These are phyloP conservation scores for Cantharis rufa DNA, from an alignment of 2,888 invertebrate genomes.

Conservation along the genomic window DNA sequence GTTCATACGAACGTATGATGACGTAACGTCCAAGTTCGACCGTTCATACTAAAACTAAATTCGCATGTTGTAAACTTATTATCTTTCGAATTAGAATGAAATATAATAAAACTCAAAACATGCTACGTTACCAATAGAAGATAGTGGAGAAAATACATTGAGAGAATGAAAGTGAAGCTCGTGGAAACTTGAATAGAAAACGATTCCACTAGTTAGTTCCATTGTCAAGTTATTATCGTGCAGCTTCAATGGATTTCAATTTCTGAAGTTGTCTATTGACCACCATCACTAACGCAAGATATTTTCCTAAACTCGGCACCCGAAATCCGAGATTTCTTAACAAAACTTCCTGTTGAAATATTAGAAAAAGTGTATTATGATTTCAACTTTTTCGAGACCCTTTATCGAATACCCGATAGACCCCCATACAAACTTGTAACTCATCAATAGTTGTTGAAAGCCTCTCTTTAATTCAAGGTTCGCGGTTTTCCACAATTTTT, in stretches of 20 bases:
- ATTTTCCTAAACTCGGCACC: background rate
- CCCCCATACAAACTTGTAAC: background rate
- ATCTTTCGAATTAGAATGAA: background rate
- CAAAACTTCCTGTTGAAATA: background rate
- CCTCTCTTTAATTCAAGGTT: background rate
- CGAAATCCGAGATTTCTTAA: background rate
- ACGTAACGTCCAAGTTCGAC: too few species aligned
- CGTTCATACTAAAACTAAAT: too few species aligned
- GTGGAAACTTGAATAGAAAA: background rate
- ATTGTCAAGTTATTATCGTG: background rate
- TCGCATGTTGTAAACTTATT: background rate
- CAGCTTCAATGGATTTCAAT: background rate
- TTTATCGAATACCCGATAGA: background rate
- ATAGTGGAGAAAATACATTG: too few species aligned
- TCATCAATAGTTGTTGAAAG: background rate
- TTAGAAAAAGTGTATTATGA: background rate
- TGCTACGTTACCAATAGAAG: too few species aligned
- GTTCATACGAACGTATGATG: too few species aligned
- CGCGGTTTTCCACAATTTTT: background rate
- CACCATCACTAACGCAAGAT: background rate
- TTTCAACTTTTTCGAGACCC: background rate
- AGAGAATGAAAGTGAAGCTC: background rate
- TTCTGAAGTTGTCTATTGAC: background rate
- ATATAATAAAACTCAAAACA: too few species aligned
- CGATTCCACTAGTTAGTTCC: background rate